These are phyloP conservation scores for Pachypsylla venusta DNA, from an alignment of 1,140 invertebrate species.

Conservation along the genomic window DNA sequence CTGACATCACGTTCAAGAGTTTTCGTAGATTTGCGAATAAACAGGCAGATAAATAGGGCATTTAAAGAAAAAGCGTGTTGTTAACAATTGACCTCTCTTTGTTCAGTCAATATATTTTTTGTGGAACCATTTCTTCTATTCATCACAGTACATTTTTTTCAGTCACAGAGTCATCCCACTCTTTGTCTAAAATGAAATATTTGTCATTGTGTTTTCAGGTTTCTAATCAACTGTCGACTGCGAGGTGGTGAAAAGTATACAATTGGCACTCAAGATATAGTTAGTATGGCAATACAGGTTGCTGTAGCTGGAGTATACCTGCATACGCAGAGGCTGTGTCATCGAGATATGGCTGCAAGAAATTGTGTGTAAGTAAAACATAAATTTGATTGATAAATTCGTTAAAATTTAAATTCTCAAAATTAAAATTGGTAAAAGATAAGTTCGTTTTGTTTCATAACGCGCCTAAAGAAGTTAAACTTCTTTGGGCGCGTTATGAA, in stretches of 20 bases:
- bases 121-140: too few relatives aligned
- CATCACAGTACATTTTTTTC: too few relatives aligned
- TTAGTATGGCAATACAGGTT: constrained; percentile 76
- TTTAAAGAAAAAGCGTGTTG: too few relatives aligned
- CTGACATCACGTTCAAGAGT: too few relatives aligned
- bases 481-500: too few relatives aligned
- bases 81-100: too few relatives aligned
- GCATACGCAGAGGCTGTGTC: constrained; percentile 70
- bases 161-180: too few relatives aligned
- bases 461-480: neutral
- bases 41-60: too few relatives aligned
- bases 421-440: neutral
- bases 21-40: too few relatives aligned
- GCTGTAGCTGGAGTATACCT: constrained; percentile 73
- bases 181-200: too few relatives aligned
- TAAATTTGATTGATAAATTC: neutral
- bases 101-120: too few relatives aligned
- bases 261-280: constrained; percentile 64
- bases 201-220: constrained; percentile 32
- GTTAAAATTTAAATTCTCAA: neutral
- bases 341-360: constrained; percentile 75
- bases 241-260: constrained; percentile 41
- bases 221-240: constrained; percentile 44
- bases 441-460: too few relatives aligned
- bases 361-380: constrained; percentile 68